Evolutionary conservation across 2,888 invertebrate genomes (phyloP), one percentile per base, ranked within the genome.

Genomic region (Melikaiella ostensackeni): DNA sequence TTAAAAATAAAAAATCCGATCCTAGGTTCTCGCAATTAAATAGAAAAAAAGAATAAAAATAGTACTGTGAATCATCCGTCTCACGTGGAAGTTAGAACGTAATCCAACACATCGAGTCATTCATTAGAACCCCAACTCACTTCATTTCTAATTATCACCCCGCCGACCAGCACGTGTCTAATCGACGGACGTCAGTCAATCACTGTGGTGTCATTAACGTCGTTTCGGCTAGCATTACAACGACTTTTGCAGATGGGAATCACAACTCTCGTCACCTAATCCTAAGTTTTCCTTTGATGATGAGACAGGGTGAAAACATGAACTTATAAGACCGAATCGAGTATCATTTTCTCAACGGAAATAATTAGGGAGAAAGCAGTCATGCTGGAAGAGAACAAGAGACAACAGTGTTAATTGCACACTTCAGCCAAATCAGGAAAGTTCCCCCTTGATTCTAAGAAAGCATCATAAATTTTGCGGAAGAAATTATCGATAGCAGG

Each of bases 101-200:
- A 24, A 24, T 24, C 24, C 13, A 35, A 63, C 8, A 33, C 62
- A 63, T 35, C 35, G 30, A 63, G 79, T 81, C 75, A 79, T 81
- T 85, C 84, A 84, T 87, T 87, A 85, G 82, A 82, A 79, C 50
- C 75, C 78, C 30, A 77, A 83, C 73, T 82, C 79, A 82, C 78
- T 80, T 84, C 82, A 84, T 85, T 84, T 86, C 82, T 86, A 85
- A 86, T 86, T 87, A 84, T 81, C 87, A 77, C 75, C 46, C 78
- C 79, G 79, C 79, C 83, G 80, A 79, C 5, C 33, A 78, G 80
- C 78, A 78, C 77, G 77, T 80, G 81, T 80, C 81, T 80, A 81
- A 84, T 83, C 81, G 81, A 75, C 77, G 75, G 77, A 81, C 81
- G 80, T 64, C 11, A 81, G 86, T 85, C 83, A 84, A 86, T 86